phyloP scores from a whole-genome alignment of 2,113 vertebrate genomes.

The Oryctolagus cuniculus region mOryCun1.1 NC_091433.1:166725501-166726000 shows the following conservation, averaged over 20 bases:
- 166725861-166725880: slow-evolving; percentile 68
- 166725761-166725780: slow-evolving; percentile 68
- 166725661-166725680: neutral
- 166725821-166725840: slow-evolving; percentile 51
- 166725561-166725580: neutral
- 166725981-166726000: neutral
- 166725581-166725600: neutral
- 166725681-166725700: slow-evolving; percentile 65
- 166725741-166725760: slow-evolving; percentile 59
- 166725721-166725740: slow-evolving; percentile 49
- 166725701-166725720: slow-evolving; percentile 61
- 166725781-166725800: slow-evolving; percentile 51
- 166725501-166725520: neutral
- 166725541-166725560: neutral
- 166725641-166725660: neutral
- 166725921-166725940: neutral
- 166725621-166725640: neutral
- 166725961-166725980: neutral
- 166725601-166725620: neutral
- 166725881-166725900: slow-evolving; percentile 42
- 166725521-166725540: neutral
- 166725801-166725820: slow-evolving; percentile 68
- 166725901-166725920: slow-evolving; percentile 48
- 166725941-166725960: slow-evolving; percentile 30
- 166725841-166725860: slow-evolving; percentile 37